Percentiles rank a stretch among this genome's conserved stretches.
phyloP scores from a whole-genome alignment of 37 sponge, comb jelly and placozoan species.

The Cliona cf. orientalis region DNA sequence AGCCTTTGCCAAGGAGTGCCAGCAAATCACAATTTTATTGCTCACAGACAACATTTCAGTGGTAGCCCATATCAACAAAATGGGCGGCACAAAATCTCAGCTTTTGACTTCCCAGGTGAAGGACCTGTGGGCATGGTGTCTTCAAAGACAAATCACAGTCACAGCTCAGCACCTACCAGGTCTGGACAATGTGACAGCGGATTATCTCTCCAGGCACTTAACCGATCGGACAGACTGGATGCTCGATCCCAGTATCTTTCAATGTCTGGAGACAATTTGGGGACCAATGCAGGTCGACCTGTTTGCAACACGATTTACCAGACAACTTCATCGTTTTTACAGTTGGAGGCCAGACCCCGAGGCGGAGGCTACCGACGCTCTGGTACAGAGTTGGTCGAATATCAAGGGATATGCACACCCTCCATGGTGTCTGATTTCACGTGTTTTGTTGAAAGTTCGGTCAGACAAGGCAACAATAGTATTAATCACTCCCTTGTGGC shows the following conservation, averaged over 20 bases:
- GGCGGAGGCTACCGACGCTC: slow-evolving; percentile 36
- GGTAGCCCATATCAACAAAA: slow-evolving; percentile 21
- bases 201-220: slow-evolving; percentile 21
- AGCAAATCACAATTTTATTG: background rate
- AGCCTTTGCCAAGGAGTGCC: slow-evolving; percentile 16
- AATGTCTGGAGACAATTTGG: background rate
- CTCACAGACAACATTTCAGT: slow-evolving; percentile 34
- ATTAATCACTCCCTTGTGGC: too few relatives aligned
- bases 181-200: slow-evolving; percentile 23
- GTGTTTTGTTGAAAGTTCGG: too few relatives aligned
- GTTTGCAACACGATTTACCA: slow-evolving; percentile 47
- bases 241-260: slow-evolving; percentile 32
- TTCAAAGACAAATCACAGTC: background rate
- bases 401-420: too few relatives aligned
- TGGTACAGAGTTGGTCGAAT: slow-evolving; percentile 13
- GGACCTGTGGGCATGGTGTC: slow-evolving; percentile 32
- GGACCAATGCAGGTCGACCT: slow-evolving; percentile 46
- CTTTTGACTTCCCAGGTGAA: background rate
- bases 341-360: slow-evolving; percentile 61
- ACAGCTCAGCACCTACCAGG: slow-evolving; percentile 37
- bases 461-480: too few relatives aligned
- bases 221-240: slow-evolving; percentile 54
- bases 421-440: too few relatives aligned
- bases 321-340: slow-evolving; percentile 29
- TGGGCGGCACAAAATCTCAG: slow-evolving; percentile 41